Base-by-base conservation (phyloP, 2,888 invertebrate genomes). In the Platypus cylindrus region DNA sequence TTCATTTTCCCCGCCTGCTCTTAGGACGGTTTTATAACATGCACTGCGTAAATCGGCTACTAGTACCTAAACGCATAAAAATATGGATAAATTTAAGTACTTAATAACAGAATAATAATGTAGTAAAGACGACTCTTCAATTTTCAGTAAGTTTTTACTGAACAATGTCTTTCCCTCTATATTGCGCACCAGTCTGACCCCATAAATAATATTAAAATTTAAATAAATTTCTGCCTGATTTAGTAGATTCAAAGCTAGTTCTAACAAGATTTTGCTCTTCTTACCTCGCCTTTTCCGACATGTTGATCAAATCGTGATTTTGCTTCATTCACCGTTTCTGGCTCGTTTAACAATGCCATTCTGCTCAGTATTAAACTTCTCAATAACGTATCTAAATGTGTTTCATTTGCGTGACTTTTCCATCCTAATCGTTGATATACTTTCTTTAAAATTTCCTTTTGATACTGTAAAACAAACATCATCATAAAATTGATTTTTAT, bases 11-110 rank as follows among this genome's bases (percentile, higher is more conserved):
- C 82, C 71, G 3, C 75, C 83, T 12, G 78, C 77, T 45, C 71
- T 67, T 36, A 90, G 66, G 28, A 83, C 84, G 3, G 87, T 85
- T 55, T 79, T 77, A 65, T 93, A 94, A 84, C 76, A 49, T 76
- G 75, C 42, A 90, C 75, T 47, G 90, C 66, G 67, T 91, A 94
- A n/a, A 91, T 91, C 16, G 82, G 75, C 44, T 90, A 66, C 13
- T 64, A 55, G 28, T 62, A 36, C 25, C 36, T 36, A 11, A 20
- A 26, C n/a, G n/a, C n/a, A n/a, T n/a, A n/a, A n/a, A n/a, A n/a
- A n/a, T n/a, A n/a, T n/a, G n/a, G n/a, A n/a, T n/a, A n/a, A n/a
- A n/a, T n/a, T n/a, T n/a, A n/a, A n/a, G n/a, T n/a, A n/a, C n/a
- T n/a, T n/a, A n/a, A n/a, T n/a, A n/a, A n/a, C n/a, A n/a, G n/a